Evolutionary conservation across 1,140 invertebrate species (phyloP).

Genomic region (Panonychus citri): DNA sequence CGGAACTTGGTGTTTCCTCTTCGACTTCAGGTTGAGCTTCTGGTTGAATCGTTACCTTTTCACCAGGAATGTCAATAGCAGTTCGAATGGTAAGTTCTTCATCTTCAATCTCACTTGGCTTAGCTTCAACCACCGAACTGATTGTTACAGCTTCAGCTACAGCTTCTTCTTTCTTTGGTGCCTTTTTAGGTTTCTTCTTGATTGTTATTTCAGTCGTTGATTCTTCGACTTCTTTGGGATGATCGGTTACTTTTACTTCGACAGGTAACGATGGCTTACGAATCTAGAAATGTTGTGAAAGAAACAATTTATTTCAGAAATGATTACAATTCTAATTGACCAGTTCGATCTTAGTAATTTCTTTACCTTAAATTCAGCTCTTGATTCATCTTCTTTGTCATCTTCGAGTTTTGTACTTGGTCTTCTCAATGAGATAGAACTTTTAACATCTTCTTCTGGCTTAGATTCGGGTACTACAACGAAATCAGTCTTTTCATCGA

Average conservation of each 20-base stretch:
- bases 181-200: constrained; percentile 5
- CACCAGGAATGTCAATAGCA: not conserved
- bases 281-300: not conserved
- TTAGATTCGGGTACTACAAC: not conserved
- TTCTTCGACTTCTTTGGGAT: constrained; percentile 16
- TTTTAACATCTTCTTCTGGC: constrained; percentile 1
- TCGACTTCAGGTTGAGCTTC: constrained; percentile 4
- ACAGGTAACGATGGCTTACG: not conserved
- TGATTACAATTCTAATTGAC: no score
- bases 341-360: no score
- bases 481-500: no score
- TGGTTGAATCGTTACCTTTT: not conserved
- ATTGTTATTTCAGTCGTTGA: constrained; percentile 18
- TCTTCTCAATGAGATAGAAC: not conserved
- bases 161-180: not conserved
- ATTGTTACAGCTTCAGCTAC: constrained; percentile 3
- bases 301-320: no score
- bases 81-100: not conserved
- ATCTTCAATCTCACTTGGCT: not conserved
- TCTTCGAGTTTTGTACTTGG: not conserved
- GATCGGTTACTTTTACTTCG: not conserved
- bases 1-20: constrained; percentile 2
- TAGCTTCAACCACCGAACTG: constrained; percentile 2
- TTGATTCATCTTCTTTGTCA: constrained; percentile 4
- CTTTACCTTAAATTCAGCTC: not conserved